Base-by-base conservation (phyloP, 2,888 invertebrate species). In the Dryomyza anilis region DNA sequence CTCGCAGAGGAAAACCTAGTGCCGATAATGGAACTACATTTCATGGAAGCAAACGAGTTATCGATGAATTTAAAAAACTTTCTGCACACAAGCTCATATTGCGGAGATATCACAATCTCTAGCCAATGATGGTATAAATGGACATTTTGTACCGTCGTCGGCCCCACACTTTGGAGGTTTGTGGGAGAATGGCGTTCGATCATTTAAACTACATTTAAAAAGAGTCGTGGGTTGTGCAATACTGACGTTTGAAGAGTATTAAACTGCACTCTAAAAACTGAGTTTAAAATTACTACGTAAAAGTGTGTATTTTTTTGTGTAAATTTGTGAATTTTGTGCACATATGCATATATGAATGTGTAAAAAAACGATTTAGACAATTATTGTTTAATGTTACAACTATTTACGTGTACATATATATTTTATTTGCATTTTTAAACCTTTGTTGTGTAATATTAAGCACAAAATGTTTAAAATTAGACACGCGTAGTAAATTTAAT, bases 61-160 rank as follows among this genome's bases (percentile, higher is more conserved):
- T 66, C 36, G 50, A 55, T 3, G 65, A 68, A 29, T n/a, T n/a
- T n/a, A n/a, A n/a, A n/a, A 19, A 61, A 39, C 55, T 67, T 10
- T 29, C 30, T 1, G 8, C 56, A 19, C 63, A 6, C 10, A 64
- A 29, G 10, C 53, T 12, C 57, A 64, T n/a, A 48, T 56, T 21
- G 50, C 36, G 1, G 16, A 63, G 1, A 55, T 66, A 10, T 60
- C 65, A 10, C 60, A 57, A 23, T 58, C 63, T 6, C 43, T 66
- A n/a, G 66, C 68, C 16, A 46, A 56, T 14, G 62, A 63, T 16
- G 56, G 53, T 6, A 60, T 67, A 33, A 36, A 46, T 16, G 67
- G 65, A 64, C 68, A 70, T 30, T 70, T 70, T 16, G 68, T 61
- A 14, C 67, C 68, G 2, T 64, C 68, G 5, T 65, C 58, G 2